Evolutionary conservation across 1,140 invertebrate genomes (phyloP).

Genomic region (Lutraria rhynchaena): DNA sequence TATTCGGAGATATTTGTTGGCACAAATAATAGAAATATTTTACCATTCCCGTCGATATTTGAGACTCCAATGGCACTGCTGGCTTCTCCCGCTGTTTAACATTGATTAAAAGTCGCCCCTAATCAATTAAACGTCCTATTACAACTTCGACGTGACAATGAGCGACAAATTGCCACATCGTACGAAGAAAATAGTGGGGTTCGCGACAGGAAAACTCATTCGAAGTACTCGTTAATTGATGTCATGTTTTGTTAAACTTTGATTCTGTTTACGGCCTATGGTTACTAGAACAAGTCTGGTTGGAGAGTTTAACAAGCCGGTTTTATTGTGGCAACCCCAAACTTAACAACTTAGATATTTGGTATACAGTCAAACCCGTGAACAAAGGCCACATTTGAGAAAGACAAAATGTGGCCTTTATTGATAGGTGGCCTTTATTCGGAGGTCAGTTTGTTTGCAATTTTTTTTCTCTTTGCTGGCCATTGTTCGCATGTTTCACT

Average conservation of each 20-base stretch:
- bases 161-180: constrained; percentile 44
- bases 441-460: too few relatives aligned
- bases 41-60: constrained; percentile 14
- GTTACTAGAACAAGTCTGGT: neutral
- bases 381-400: too few relatives aligned
- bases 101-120: constrained; percentile 32
- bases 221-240: neutral
- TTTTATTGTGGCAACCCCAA: neutral
- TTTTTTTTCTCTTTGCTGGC: neutral
- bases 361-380: neutral
- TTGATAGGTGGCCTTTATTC: too few relatives aligned
- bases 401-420: too few relatives aligned
- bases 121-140: constrained; percentile 50
- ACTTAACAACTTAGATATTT: neutral
- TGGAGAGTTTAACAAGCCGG: neutral
- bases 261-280: neutral
- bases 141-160: constrained; percentile 25
- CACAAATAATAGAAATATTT: constrained; percentile 35
- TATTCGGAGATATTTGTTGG: constrained; percentile 22
- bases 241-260: neutral
- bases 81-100: constrained; percentile 26
- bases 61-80: constrained; percentile 15
- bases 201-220: constrained; percentile 5
- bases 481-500: too few relatives aligned
- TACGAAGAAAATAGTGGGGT: constrained; percentile 11